Percentiles rank a stretch among this genome's conserved stretches.
These are phyloP conservation scores for Camponotus floridanus DNA, from an alignment of 1,140 invertebrate species.

Conservation along the genomic window DNA sequence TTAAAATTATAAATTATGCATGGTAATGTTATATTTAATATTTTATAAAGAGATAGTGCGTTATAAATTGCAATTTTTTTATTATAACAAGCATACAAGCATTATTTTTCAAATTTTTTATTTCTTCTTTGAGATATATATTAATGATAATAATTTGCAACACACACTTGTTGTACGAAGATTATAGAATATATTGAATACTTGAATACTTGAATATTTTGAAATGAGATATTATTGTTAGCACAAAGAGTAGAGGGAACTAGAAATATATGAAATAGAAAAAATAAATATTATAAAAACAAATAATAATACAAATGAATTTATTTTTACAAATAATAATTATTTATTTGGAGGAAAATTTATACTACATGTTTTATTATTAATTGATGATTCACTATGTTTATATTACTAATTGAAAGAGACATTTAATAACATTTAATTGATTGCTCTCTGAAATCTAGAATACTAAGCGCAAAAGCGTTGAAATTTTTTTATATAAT, in stretches of 20 bases:
- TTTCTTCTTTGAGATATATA: background rate
- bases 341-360: conserved; percentile 6
- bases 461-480: background rate
- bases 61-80: background rate
- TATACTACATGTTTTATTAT: background rate
- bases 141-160: background rate
- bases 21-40: background rate
- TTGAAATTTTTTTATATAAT: too few species aligned
- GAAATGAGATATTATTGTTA: background rate
- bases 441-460: background rate
- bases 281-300: background rate
- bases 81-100: background rate
- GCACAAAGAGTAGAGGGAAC: background rate
- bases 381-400: too few species aligned
- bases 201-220: too few species aligned
- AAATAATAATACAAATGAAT: background rate
- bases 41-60: background rate
- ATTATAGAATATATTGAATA: background rate
- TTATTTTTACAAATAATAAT: conserved; percentile 12
- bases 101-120: background rate
- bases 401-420: background rate
- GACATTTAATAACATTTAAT: background rate
- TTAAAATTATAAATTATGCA: background rate
- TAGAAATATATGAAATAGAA: background rate
- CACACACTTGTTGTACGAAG: background rate